These are phyloP conservation scores for Lasioglossum calceatum DNA, from an alignment of 2,888 invertebrate species.

Conservation along the genomic window DNA sequence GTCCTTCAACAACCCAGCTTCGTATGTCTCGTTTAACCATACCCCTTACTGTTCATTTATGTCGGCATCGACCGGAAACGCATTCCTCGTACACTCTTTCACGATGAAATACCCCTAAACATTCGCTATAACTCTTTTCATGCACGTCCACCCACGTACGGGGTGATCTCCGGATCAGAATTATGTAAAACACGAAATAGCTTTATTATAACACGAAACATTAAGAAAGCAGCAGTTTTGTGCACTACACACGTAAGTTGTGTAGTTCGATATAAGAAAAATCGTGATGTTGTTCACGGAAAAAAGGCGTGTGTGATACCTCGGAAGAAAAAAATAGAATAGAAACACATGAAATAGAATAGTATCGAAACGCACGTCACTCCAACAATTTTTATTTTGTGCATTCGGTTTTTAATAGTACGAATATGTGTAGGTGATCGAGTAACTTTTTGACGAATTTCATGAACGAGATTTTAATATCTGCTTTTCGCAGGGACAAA, in stretches of 20 bases:
- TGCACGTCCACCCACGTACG: not conserved
- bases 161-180: not conserved
- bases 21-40: slow-evolving; percentile 85
- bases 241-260: too few relatives aligned
- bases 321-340: too few relatives aligned
- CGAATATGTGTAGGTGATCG: not conserved
- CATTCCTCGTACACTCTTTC: slow-evolving; percentile 14
- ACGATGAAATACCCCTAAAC: not conserved
- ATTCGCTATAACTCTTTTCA: not conserved
- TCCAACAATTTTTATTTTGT: not conserved
- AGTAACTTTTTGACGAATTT: not conserved
- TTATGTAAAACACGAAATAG: not conserved
- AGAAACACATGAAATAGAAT: too few relatives aligned
- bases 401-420: not conserved
- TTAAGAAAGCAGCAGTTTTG: too few relatives aligned
- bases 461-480: not conserved
- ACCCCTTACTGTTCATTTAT: slow-evolving; percentile 36
- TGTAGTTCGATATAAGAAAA: too few relatives aligned
- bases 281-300: too few relatives aligned
- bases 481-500: slow-evolving; percentile 85
- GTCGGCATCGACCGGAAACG: slow-evolving; percentile 41
- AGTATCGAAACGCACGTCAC: too few relatives aligned
- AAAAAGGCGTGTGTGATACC: too few relatives aligned
- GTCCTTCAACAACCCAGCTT: slow-evolving; percentile 90
- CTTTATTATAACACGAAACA: not conserved